Evolutionary conservation across 2,888 invertebrate species (phyloP), one percentile per base, ranked within the genome.

Genomic region (Nomada ruficornis): DNA sequence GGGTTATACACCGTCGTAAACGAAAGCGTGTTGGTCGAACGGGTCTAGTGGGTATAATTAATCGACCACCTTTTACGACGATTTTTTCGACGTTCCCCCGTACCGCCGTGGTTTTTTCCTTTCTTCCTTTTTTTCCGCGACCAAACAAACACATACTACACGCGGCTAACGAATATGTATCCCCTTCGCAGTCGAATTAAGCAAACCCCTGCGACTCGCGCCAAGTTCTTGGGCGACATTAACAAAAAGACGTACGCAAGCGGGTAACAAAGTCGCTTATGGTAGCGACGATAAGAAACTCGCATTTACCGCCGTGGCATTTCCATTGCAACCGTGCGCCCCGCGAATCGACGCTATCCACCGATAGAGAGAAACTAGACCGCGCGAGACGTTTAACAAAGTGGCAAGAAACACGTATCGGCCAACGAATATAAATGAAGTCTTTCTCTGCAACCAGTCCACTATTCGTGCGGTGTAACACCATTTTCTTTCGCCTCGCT

Each of bases 251-350:
- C 26, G 60, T 85, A 83, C 86, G 84, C 82, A 50, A 65, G 29
- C 55, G 65, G 59, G 65, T 68, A 71, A 80, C 83, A 78, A 64
- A 64, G 77, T 79, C 84, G 68, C 47, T 84, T 87, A 87, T 84
- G 87, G 87, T 60, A 86, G 70, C 62, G 36, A 18, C 55, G 60
- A 80, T 73, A 87, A 87, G 87, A 86, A 87, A 86, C 86, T 86
- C 78, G 86, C 79, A 82, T 64, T 77, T 59, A 71, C 65, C 47
- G 63, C 55, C 69, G 59, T 83, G 62, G 77, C 72, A 73, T 80
- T 77, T 80, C 76, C 60, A 76, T 84, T 77, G 73, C 59, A 77
- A 70, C 80, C 86, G 82, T 83, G 78, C 69, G 83, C 82, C 83
- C 78, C 71, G 68, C 70, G 72, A 26, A 83, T 79, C 76, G 78